These are phyloP conservation scores for Ammospiza caudacuta DNA, from an alignment of 2,113 vertebrate genomes.

Conservation along the genomic window DNA sequence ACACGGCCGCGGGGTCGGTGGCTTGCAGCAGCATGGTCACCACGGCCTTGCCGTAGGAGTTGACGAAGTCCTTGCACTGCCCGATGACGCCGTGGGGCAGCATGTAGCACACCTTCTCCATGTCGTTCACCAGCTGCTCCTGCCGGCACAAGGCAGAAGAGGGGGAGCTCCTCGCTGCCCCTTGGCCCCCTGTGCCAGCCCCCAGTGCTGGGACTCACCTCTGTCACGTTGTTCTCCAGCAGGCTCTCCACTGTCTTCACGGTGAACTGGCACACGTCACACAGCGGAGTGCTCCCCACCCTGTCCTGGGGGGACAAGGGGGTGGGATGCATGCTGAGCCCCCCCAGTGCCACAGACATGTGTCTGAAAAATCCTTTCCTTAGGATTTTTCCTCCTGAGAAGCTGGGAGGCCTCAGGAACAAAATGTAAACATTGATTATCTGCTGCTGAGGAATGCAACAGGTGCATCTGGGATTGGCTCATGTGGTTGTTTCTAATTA, in stretches of 20 bases:
- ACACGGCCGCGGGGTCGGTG: constrained; percentile 79
- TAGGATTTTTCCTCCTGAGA: too few species aligned
- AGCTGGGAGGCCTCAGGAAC: too few species aligned
- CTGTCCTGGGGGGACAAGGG: constrained; percentile 10
- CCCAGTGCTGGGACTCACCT: constrained; percentile 70
- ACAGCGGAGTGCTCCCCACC: constrained; percentile 55
- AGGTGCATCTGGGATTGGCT: too few species aligned
- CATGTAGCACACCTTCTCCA: constrained; percentile 82
- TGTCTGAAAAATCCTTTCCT: too few species aligned
- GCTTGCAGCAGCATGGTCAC: constrained; percentile 85
- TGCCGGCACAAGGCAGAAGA: not conserved
- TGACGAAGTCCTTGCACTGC: constrained; percentile 87
- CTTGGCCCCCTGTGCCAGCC: not conserved
- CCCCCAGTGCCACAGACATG: too few species aligned
- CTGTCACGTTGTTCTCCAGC: constrained; percentile 80
- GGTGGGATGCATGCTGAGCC: fast-evolving
- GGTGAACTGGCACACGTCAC: constrained; percentile 82
- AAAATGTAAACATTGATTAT: too few species aligned
- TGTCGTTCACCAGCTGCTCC: constrained; percentile 73
- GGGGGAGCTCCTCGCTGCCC: not conserved
- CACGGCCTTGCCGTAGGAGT: constrained; percentile 84
- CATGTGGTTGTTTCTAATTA: too few species aligned
- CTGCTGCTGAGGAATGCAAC: too few species aligned
- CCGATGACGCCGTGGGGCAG: constrained; percentile 74
- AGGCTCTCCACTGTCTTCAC: constrained; percentile 78